Percentiles rank a stretch among this genome's conserved stretches.
Conservation (phyloP, 2,888 invertebrate genomes). For the Microctonus hyperodae region DNA sequence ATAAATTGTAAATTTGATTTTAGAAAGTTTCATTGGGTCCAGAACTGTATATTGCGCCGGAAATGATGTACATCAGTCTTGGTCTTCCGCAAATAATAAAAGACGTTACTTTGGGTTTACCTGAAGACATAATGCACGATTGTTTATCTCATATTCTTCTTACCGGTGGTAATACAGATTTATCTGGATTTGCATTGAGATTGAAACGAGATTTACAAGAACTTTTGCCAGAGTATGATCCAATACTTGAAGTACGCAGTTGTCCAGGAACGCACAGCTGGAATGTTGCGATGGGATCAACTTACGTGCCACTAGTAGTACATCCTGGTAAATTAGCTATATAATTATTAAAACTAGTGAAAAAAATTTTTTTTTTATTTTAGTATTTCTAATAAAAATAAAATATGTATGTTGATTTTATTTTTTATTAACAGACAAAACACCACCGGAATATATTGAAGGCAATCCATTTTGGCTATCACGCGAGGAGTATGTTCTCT, state of each 20-base stretch:
- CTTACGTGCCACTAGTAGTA: constrained; percentile 59
- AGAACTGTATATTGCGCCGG: constrained; percentile 62
- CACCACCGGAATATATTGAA: constrained; percentile 58
- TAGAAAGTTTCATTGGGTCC: constrained; percentile 60
- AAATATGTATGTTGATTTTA: background rate
- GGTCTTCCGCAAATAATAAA: constrained; percentile 60
- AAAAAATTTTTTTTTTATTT: too few species aligned
- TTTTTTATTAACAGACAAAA: constrained; percentile 52
- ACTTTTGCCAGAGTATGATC: constrained; percentile 57
- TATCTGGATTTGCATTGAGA: constrained; percentile 59
- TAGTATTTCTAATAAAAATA: too few species aligned
- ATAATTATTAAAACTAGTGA: too few species aligned
- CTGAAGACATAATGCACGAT: constrained; percentile 56
- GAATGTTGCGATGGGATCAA: constrained; percentile 63
- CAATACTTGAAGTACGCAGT: constrained; percentile 58
- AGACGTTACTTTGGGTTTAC: constrained; percentile 57
- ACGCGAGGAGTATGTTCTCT: constrained; percentile 62
- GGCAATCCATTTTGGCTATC: constrained; percentile 63
- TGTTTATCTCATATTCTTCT: constrained; percentile 62
- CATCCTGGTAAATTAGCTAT: constrained; percentile 59
- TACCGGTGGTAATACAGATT: constrained; percentile 62
- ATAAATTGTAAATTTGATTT: constrained; percentile 5
- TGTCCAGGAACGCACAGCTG: constrained; percentile 61
- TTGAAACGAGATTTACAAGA: constrained; percentile 59
- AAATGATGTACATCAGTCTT: constrained; percentile 62